These are phyloP conservation scores for Hirtodrosophila cameraria DNA, from an alignment of 2,888 invertebrate species.

Conservation along the genomic window DNA sequence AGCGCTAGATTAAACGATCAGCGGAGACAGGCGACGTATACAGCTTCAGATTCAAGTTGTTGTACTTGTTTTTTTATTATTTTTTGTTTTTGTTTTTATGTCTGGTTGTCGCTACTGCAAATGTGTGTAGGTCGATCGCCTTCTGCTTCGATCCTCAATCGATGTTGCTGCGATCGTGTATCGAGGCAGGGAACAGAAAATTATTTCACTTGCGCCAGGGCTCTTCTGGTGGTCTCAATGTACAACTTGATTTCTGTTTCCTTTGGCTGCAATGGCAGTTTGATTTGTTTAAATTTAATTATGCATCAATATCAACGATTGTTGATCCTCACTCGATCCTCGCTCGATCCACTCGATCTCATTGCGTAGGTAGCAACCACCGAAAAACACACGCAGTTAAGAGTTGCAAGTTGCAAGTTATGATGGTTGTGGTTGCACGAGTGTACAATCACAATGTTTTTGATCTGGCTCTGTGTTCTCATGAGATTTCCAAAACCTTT, in stretches of 20 bases:
- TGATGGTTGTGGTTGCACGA: conserved; percentile 67
- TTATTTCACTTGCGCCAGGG: conserved; percentile 72
- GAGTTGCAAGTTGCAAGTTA: conserved; percentile 69
- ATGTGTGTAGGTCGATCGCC: conserved; percentile 64
- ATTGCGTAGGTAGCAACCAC: conserved; percentile 50
- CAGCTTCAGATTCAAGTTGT: conserved; percentile 33
- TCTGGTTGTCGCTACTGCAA: conserved; percentile 24
- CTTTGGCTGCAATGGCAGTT: conserved; percentile 69
- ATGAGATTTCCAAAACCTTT: conserved; percentile 45
- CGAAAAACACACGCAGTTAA: conserved; percentile 65
- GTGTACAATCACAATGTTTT: conserved; percentile 47
- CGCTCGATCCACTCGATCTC: conserved; percentile 16
- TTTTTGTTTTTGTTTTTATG: background rate
- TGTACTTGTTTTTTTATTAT: conserved; percentile 53
- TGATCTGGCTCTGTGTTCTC: conserved; percentile 36
- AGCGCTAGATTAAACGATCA: conserved; percentile 82
- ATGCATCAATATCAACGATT: conserved; percentile 72
- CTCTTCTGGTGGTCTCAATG: conserved; percentile 76
- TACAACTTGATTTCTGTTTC: conserved; percentile 81
- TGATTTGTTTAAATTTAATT: conserved; percentile 81
- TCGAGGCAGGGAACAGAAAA: conserved; percentile 61
- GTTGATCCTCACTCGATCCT: conserved; percentile 52
- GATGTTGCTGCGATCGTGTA: too few species aligned
- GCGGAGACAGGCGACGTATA: conserved; percentile 70
- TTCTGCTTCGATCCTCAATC: too few species aligned